phyloP scores from a whole-genome alignment of 2,888 invertebrate genomes.

The Watsonalla cultraria region DNA sequence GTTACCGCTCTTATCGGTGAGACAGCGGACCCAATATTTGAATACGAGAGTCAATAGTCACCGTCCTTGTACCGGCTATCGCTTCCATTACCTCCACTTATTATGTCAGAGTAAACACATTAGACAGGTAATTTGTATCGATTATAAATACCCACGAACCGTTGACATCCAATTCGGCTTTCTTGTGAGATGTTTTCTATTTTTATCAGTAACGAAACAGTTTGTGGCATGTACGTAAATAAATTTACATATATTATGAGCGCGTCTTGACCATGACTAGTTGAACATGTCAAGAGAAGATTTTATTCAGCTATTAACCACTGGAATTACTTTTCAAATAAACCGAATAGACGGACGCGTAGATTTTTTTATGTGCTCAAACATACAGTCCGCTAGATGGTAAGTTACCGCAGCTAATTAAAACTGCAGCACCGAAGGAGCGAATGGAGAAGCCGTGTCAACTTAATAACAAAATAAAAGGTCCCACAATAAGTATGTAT shows the following conservation, averaged over 20 bases:
- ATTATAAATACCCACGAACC: background rate
- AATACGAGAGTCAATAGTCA: constrained; percentile 47
- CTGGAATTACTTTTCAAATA: background rate
- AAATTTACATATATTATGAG: background rate
- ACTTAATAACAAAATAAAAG: too few species aligned
- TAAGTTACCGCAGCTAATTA: too few species aligned
- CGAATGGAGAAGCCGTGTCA: too few species aligned
- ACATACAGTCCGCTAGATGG: too few species aligned
- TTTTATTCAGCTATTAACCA: background rate
- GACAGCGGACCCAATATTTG: constrained; percentile 52
- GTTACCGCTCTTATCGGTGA: constrained; percentile 51
- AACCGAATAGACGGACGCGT: too few species aligned
- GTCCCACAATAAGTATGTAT: too few species aligned
- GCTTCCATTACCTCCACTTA: constrained; percentile 35
- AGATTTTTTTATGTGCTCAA: too few species aligned
- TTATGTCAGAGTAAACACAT: constrained; percentile 37
- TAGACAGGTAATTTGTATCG: constrained; percentile 27
- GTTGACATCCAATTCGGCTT: background rate
- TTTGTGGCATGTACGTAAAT: background rate
- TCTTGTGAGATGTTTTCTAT: background rate
- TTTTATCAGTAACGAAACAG: background rate
- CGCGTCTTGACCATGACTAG: background rate
- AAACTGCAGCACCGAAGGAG: too few species aligned
- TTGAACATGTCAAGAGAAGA: background rate
- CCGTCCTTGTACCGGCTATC: constrained; percentile 32